phyloP scores from a whole-genome alignment of 2,888 invertebrate species.

The Sericinus montela region DNA sequence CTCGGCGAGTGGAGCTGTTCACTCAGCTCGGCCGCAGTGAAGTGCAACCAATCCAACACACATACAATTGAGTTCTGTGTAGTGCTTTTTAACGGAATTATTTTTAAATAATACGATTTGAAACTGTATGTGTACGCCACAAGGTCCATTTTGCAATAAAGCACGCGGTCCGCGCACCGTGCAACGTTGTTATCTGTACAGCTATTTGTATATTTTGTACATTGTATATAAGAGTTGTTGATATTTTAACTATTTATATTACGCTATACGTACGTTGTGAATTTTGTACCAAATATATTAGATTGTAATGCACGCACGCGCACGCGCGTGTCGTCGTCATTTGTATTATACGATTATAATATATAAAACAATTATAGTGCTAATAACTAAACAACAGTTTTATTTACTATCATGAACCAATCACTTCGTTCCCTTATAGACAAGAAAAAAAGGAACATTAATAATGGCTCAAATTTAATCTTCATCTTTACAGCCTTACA shows the following conservation, averaged over 20 bases:
- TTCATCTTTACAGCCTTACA: too few relatives aligned
- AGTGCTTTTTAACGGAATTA: neutral
- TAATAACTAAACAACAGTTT: slow-evolving; percentile 13
- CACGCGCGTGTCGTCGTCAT: slow-evolving; percentile 18
- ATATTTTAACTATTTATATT: slow-evolving; percentile 75
- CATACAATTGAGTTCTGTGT: neutral
- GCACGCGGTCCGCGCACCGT: slow-evolving; percentile 13
- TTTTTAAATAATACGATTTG: neutral
- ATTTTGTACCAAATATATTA: slow-evolving; percentile 75
- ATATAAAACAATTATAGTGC: slow-evolving; percentile 21
- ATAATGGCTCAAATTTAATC: too few relatives aligned
- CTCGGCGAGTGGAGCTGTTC: too few relatives aligned
- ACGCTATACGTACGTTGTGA: slow-evolving; percentile 67
- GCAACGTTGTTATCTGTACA: slow-evolving; percentile 61
- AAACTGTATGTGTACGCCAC: slow-evolving; percentile 21
- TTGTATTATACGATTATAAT: slow-evolving; percentile 34
- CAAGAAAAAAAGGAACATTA: too few relatives aligned
- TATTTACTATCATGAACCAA: neutral
- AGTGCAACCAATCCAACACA: neutral
- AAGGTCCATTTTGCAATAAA: neutral
- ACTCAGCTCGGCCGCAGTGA: neutral
- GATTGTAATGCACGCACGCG: slow-evolving; percentile 18
- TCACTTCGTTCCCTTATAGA: too few relatives aligned
- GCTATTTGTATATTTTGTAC: slow-evolving; percentile 69
- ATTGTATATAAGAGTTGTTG: slow-evolving; percentile 75